Conservation (phyloP, 2,797 vertebrate genomes). For the Microctenopoma steveboyesi region DNA sequence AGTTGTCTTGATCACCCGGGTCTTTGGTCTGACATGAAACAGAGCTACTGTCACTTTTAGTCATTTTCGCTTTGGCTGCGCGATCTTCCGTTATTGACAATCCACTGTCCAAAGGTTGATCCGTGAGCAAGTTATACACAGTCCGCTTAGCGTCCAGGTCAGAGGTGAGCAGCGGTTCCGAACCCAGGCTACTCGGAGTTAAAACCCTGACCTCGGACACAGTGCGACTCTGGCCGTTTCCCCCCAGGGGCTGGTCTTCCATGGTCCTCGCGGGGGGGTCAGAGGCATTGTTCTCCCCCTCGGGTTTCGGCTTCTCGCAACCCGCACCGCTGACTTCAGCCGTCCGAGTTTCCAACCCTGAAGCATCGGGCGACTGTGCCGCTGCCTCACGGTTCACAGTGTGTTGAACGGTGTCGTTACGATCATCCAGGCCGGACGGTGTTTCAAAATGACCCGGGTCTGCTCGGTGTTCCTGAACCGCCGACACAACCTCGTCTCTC, state of each 20-base stretch:
- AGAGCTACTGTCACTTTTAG: constrained; percentile 51
- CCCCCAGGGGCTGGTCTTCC: constrained; percentile 75
- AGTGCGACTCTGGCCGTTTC: constrained; percentile 30
- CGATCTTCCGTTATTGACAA: not conserved
- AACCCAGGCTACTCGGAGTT: constrained; percentile 15
- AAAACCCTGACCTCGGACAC: constrained; percentile 22
- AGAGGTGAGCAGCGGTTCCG: constrained; percentile 27
- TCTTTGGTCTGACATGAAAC: constrained; percentile 18
- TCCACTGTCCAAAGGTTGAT: constrained; percentile 12
- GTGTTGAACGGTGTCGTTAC: not conserved
- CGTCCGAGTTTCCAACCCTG: constrained; percentile 43
- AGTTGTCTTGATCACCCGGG: constrained; percentile 11
- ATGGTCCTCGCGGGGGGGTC: constrained; percentile 74
- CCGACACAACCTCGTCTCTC: constrained; percentile 61
- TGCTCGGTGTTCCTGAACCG: constrained; percentile 34
- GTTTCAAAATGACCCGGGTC: constrained; percentile 26
- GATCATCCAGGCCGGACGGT: constrained; percentile 33
- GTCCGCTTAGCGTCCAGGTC: constrained; percentile 50
- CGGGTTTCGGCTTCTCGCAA: constrained; percentile 54
- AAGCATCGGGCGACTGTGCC: constrained; percentile 58
- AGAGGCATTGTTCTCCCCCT: constrained; percentile 77
- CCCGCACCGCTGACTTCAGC: constrained; percentile 57
- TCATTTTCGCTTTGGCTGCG: constrained; percentile 52
- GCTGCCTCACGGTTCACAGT: constrained; percentile 43
- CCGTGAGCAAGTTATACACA: constrained; percentile 33